Evolutionary conservation across 2,113 vertebrate species (phyloP), one percentile per base, ranked within the genome.

Genomic region (Ramphastos sulfuratus): DNA sequence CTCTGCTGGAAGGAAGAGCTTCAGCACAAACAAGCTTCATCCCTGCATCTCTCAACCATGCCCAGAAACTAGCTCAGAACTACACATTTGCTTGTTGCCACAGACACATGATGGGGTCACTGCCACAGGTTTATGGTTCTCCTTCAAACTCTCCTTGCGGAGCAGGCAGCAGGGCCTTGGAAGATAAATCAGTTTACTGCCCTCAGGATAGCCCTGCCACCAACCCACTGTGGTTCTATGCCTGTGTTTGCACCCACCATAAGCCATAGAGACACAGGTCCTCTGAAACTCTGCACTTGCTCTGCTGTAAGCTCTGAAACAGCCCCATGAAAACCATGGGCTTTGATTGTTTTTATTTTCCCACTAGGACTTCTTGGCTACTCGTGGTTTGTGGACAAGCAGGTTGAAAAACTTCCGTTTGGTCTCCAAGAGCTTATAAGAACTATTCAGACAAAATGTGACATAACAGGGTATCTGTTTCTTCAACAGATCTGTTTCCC

Each of bases 401-500:
- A 1, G 64, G 46, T 37, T 90, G 65, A 76, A 72, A 82, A 87
- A 15, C 25, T 33, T 83, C 33, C 37, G 48, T 83, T 92, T 90
- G 48, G 54, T 80, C 69, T 93, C 80, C 7, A 61, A 72, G 50
- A 74, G 20, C 44, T 80, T 88, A 82, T n/a, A 78, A 82, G 75
- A 48, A 15, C n/a, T 27, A n/a, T 58, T 85, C 64, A 91, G 81
- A 81, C 76, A 52, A 85, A 85, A 52, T 16, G n/a, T 75, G 89
- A 93, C 71, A 76, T 90, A 95, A 90, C 66, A 88, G 44, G 24
- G 17, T 80, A 92, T 83, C 92, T 88, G 33, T 89, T 94, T 95
- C 92, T 91, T 91, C 78, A 88, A 87, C 70, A 88, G 77, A 96
- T 82, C 80, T 95, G 73, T 60, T 93, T 92, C 73, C 82, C 70